Evolutionary conservation across 2,888 invertebrate species (phyloP).

Genomic region (Scaptomyza caliginosa): DNA sequence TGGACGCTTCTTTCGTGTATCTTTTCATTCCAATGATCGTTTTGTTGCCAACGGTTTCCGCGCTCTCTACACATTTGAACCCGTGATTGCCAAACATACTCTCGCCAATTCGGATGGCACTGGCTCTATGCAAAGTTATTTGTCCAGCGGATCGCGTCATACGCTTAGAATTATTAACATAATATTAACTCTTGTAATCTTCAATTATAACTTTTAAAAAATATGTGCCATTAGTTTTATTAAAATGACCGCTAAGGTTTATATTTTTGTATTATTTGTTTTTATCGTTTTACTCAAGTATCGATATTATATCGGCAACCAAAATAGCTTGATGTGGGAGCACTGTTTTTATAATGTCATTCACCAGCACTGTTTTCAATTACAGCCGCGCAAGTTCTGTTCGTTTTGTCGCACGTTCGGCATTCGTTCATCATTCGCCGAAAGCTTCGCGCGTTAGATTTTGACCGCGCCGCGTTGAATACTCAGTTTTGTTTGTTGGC

Average conservation of each 20-base stretch:
- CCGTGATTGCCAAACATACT: conserved; percentile 33
- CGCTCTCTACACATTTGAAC: conserved; percentile 93
- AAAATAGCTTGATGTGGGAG: neutral
- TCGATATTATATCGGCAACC: neutral
- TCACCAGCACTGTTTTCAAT: conserved; percentile 32
- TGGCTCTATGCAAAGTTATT: conserved; percentile 75
- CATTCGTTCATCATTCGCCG: conserved; percentile 54
- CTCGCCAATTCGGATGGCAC: conserved; percentile 25
- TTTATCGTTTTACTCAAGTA: neutral
- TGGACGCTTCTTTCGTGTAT: conserved; percentile 96
- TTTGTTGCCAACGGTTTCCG: conserved; percentile 97
- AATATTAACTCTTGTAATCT: conserved; percentile 2
- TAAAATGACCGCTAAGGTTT: neutral
- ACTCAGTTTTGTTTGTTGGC: conserved; percentile 42
- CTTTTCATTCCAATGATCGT: conserved; percentile 96
- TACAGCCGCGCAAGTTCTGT: conserved; percentile 33
- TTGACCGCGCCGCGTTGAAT: conserved; percentile 45
- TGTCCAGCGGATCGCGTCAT: conserved; percentile 21
- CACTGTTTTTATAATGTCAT: neutral
- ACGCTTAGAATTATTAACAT: neutral
- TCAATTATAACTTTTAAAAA: neutral
- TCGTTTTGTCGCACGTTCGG: conserved; percentile 16
- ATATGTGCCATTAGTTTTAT: neutral
- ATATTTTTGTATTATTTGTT: neutral
- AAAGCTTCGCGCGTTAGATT: conserved; percentile 38